phyloP scores from a whole-genome alignment of 2,888 invertebrate species.

The Drosophila antonietae region DNA sequence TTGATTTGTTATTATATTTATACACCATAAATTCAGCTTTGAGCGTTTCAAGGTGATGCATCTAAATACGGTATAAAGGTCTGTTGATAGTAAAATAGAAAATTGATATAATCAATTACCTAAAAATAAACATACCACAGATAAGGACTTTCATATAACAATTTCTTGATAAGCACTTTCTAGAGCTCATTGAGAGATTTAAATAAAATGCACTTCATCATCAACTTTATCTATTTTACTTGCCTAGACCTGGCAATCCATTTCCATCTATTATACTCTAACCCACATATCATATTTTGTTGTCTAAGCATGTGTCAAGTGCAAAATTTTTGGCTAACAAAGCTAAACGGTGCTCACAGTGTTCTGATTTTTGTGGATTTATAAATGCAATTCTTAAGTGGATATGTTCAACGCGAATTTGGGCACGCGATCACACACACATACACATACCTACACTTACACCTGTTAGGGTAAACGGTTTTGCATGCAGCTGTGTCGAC shows the following conservation, averaged over 20 bases:
- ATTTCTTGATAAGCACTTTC: not conserved
- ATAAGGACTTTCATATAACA: not conserved
- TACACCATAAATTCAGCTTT: no score
- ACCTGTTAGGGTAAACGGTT: conserved; percentile 51
- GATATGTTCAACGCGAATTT: conserved; percentile 53
- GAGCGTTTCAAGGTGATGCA: not conserved
- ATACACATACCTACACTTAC: conserved; percentile 11
- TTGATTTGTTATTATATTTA: not conserved
- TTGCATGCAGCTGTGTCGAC: conserved; percentile 76
- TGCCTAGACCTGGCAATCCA: not conserved
- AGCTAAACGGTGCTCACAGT: conserved; percentile 54
- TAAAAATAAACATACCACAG: not conserved
- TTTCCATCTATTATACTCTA: not conserved
- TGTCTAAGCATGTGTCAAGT: conserved; percentile 34
- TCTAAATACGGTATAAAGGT: not conserved
- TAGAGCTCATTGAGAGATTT: not conserved
- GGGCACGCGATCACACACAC: conserved; percentile 55
- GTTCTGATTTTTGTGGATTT: conserved; percentile 54
- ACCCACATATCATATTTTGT: conserved; percentile 3
- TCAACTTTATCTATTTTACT: not conserved
- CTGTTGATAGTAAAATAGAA: not conserved
- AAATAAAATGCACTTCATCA: not conserved
- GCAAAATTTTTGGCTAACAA: conserved; percentile 35
- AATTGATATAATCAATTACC: not conserved
- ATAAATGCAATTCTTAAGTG: conserved; percentile 63